These are phyloP conservation scores for Isurus oxyrinchus DNA, from an alignment of 2,113 vertebrate species.

Conservation along the genomic window DNA sequence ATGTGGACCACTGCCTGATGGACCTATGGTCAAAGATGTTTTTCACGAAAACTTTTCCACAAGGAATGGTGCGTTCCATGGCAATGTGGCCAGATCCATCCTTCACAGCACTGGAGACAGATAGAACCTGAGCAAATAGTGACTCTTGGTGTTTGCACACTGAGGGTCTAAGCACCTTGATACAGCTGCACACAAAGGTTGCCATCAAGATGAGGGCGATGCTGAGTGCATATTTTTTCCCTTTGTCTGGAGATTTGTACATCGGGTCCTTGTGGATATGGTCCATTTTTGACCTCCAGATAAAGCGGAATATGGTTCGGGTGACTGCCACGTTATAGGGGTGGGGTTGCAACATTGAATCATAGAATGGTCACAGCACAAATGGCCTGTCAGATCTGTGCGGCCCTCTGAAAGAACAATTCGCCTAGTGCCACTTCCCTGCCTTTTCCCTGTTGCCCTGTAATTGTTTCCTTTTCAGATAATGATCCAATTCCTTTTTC, in stretches of 20 bases:
- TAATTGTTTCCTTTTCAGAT: neutral
- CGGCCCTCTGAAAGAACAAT: neutral
- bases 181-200: neutral
- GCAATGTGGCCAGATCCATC: neutral
- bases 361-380: neutral
- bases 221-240: too few relatives aligned
- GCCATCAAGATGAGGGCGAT: neutral
- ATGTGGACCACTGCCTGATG: neutral
- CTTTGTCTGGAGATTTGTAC: too few relatives aligned
- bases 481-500: neutral
- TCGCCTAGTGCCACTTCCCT: neutral
- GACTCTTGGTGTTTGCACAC: neutral
- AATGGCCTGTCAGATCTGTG: neutral
- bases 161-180: neutral
- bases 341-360: neutral
- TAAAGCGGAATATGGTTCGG: neutral
- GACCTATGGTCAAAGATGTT: neutral
- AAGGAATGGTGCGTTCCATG: neutral
- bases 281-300: neutral
- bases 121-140: neutral
- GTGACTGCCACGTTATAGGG: neutral
- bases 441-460: neutral
- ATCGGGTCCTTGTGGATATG: neutral
- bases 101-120: neutral
- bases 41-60: neutral